Conservation (phyloP, 2,888 invertebrate species). For the Troides aeacus region DNA sequence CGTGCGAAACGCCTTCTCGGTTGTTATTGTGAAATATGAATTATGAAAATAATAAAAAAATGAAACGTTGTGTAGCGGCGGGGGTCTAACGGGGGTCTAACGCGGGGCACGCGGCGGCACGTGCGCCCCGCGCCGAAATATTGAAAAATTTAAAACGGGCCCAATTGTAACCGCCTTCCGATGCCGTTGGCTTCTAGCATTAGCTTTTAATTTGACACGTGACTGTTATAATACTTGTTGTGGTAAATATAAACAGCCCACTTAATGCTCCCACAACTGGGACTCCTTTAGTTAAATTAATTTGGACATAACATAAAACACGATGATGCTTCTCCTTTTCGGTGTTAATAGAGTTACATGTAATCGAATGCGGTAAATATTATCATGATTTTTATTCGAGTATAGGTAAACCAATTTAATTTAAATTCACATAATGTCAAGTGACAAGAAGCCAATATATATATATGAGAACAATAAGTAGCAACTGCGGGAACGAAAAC, state of each 20-base stretch:
- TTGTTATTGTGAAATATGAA: conserved; percentile 79
- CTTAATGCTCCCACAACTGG: too few species aligned
- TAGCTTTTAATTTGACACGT: conserved; percentile 65
- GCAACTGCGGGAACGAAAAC: too few species aligned
- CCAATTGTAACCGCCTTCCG: conserved; percentile 43
- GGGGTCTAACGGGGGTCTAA: conserved; percentile 75
- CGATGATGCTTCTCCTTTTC: too few species aligned
- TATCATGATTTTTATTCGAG: too few species aligned
- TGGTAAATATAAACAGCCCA: neutral
- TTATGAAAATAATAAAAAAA: conserved; percentile 78
- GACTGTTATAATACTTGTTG: conserved; percentile 37
- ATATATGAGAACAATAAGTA: too few species aligned
- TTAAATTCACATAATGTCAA: too few species aligned
- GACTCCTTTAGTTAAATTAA: too few species aligned
- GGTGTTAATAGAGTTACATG: too few species aligned
- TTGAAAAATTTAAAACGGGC: conserved; percentile 74
- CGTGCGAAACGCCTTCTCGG: conserved; percentile 79
- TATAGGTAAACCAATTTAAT: too few species aligned
- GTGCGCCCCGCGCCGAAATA: conserved; percentile 71
- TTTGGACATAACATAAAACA: too few species aligned
- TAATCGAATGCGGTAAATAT: too few species aligned
- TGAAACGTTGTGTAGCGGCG: conserved; percentile 58
- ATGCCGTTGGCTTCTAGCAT: conserved; percentile 38
- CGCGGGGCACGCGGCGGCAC: conserved; percentile 72
- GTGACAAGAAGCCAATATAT: too few species aligned